phyloP scores from a whole-genome alignment of 2,888 invertebrate genomes.

The Drosophila mettleri region DNA sequence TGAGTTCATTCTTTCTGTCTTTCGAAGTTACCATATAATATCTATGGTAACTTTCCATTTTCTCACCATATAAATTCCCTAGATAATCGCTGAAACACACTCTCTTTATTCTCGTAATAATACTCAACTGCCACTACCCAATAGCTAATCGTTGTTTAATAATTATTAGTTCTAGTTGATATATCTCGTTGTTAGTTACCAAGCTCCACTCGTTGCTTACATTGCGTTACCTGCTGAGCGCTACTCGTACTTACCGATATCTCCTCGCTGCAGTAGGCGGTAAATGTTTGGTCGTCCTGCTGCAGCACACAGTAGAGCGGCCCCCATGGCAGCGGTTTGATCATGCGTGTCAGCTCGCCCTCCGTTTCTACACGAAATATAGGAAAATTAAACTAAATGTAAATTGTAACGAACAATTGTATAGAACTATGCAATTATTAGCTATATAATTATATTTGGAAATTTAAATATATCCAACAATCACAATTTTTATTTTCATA shows the following conservation, averaged over 20 bases:
- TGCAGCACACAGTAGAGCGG: conserved; percentile 90
- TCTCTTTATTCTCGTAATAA: not conserved
- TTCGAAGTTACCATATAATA: not conserved
- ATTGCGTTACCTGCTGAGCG: not conserved
- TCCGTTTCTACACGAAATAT: conserved; percentile 82
- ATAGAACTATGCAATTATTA: too few species aligned
- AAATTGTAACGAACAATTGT: not conserved
- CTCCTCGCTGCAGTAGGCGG: conserved; percentile 90
- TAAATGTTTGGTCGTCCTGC: conserved; percentile 90
- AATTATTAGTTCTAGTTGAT: not conserved
- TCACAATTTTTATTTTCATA: too few species aligned
- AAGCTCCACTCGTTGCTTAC: not conserved
- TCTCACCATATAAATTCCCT: not conserved
- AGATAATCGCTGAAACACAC: not conserved
- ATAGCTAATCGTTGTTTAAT: not conserved
- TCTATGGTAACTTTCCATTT: not conserved
- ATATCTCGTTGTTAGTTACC: conserved; percentile 1
- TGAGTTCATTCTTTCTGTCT: too few species aligned
- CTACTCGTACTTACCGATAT: conserved; percentile 87
- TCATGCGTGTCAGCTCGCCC: conserved; percentile 84
- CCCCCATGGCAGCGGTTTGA: conserved; percentile 87
- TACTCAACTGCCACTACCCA: not conserved
- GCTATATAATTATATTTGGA: too few species aligned
- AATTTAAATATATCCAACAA: too few species aligned
- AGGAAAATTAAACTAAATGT: not conserved